A percentile compares a stretch with the other conserved stretches of the same genome.
These are phyloP conservation scores for Yponomeuta sedellus DNA, from an alignment of 2,888 invertebrate species.

Conservation along the genomic window DNA sequence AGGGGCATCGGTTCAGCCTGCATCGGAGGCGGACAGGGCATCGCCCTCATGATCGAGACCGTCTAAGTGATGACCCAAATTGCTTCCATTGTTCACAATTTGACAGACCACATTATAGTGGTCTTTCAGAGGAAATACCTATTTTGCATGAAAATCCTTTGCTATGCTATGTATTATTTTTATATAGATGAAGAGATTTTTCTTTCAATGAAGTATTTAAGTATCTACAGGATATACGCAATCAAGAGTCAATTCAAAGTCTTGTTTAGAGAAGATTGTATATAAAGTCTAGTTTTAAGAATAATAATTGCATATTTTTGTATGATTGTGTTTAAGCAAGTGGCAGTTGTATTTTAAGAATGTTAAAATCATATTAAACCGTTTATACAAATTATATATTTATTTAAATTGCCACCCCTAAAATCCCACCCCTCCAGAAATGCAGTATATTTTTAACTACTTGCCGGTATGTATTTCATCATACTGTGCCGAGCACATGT, in stretches of 20 bases:
- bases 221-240: neutral
- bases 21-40: slow-evolving; percentile 99
- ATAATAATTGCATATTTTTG: neutral
- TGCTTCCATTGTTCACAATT: neutral
- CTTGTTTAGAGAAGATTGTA: neutral
- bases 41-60: slow-evolving; percentile 92
- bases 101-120: neutral
- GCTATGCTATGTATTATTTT: neutral
- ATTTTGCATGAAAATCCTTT: neutral
- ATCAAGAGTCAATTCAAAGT: neutral
- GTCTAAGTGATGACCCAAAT: slow-evolving; percentile 54
- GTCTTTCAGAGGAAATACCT: neutral
- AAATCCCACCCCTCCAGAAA: too few relatives aligned
- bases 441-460: too few relatives aligned
- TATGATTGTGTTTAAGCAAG: neutral
- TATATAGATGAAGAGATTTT: neutral
- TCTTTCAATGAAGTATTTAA: neutral
- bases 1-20: slow-evolving; percentile 96
- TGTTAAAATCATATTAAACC: neutral
- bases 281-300: slow-evolving; percentile 13
- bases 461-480: too few relatives aligned
- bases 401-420: neutral
- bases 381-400: neutral
- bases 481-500: too few relatives aligned
- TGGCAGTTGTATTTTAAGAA: neutral